Conservation (phyloP, 2,888 invertebrate genomes). For the Quadroppia sp. region DNA sequence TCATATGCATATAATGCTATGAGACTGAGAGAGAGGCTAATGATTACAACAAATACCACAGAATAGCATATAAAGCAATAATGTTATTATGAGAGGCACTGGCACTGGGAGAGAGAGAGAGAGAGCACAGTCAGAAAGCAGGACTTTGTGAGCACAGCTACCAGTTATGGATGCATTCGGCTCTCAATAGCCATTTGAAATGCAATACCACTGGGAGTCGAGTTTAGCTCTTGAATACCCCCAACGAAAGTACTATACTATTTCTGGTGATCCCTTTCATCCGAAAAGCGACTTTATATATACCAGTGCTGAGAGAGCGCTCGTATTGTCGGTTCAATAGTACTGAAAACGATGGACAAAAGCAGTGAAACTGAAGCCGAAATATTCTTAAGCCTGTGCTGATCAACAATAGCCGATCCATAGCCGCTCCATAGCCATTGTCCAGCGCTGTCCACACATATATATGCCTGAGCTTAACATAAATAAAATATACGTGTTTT, state of each 20-base stretch:
- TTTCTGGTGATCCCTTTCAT: conserved; percentile 30
- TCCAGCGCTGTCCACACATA: conserved; percentile 18
- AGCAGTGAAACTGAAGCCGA: conserved; percentile 25
- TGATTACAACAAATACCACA: conserved; percentile 12
- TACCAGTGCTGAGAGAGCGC: background rate
- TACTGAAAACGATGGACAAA: background rate
- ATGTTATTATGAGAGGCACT: conserved; percentile 17
- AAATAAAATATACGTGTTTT: conserved; percentile 22
- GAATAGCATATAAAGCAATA: conserved; percentile 11
- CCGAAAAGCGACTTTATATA: background rate
- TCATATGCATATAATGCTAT: background rate
- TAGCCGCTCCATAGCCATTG: background rate
- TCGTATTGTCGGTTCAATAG: conserved; percentile 15
- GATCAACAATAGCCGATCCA: background rate
- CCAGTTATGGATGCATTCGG: background rate
- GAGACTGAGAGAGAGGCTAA: background rate
- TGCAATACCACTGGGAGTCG: conserved; percentile 33
- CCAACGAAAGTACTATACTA: background rate
- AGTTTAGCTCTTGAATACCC: background rate
- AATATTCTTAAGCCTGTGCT: background rate
- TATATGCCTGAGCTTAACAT: background rate
- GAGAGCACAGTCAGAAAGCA: background rate
- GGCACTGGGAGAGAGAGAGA: background rate
- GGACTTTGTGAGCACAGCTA: background rate
- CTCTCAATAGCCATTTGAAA: conserved; percentile 30